These are phyloP conservation scores for Hyles lineata DNA, from an alignment of 2,888 invertebrate species.

Conservation along the genomic window DNA sequence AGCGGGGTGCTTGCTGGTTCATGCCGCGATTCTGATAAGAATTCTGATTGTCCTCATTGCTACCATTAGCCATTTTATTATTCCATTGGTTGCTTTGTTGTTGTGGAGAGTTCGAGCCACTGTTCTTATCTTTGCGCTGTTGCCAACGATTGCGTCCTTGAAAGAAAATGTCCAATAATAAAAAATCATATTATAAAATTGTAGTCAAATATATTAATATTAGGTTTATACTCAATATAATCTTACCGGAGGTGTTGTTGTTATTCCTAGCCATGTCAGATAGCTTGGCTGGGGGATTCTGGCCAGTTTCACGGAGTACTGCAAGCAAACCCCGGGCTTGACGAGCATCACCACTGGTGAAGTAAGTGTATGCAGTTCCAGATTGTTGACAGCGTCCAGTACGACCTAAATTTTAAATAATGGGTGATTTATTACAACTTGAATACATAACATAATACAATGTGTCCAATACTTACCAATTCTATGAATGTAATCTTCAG, in stretches of 20 bases:
- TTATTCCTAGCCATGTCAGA: slow-evolving; percentile 88
- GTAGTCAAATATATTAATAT: not conserved
- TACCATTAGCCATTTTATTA: slow-evolving; percentile 75
- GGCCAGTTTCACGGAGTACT: slow-evolving; percentile 96
- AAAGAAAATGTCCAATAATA: slow-evolving; percentile 19
- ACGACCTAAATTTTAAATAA: slow-evolving; percentile 80
- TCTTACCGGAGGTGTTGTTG: slow-evolving; percentile 76
- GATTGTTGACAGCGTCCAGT: slow-evolving; percentile 97
- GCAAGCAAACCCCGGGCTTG: slow-evolving; percentile 96
- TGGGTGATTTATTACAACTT: not conserved
- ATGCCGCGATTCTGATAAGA: slow-evolving; percentile 69
- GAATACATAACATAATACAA: slow-evolving; percentile 21
- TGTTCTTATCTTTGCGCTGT: slow-evolving; percentile 84
- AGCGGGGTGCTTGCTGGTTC: slow-evolving; percentile 79
- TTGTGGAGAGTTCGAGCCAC: slow-evolving; percentile 79
- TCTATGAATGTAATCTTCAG: slow-evolving; percentile 98
- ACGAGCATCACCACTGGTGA: slow-evolving; percentile 95
- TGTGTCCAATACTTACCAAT: slow-evolving; percentile 86
- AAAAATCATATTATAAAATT: not conserved
- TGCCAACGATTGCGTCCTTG: slow-evolving; percentile 86
- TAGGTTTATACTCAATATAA: not conserved
- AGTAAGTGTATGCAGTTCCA: slow-evolving; percentile 98
- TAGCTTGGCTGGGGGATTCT: slow-evolving; percentile 92
- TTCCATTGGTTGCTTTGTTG: slow-evolving; percentile 83
- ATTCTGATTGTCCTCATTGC: slow-evolving; percentile 64